Evolutionary conservation across 2,888 invertebrate genomes (phyloP).

Genomic region (Caenorhabditis sp.): DNA sequence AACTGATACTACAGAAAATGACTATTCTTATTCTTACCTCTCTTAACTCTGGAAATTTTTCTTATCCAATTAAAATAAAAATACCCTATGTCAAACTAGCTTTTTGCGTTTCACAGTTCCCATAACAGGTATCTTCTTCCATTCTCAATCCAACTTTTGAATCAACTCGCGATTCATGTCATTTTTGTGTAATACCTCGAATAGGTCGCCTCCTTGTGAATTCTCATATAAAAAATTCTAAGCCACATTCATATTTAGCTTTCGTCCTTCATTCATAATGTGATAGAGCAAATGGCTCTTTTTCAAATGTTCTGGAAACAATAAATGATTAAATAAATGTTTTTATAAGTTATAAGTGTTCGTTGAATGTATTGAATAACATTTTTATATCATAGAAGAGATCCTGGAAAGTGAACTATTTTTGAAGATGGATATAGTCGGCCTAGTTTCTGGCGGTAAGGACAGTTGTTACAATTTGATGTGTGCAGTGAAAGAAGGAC

Average conservation of each 20-base stretch:
- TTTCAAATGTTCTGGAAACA: not conserved
- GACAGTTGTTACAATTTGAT: constrained; percentile 99
- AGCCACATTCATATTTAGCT: not conserved
- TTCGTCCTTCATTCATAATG: constrained; percentile 16
- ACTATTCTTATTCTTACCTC: constrained; percentile 43
- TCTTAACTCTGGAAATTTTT: constrained; percentile 14
- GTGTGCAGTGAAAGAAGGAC: constrained; percentile 82
- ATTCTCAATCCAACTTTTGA: not conserved
- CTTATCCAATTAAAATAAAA: constrained; percentile 12
- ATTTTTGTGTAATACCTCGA: not conserved
- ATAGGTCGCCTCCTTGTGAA: constrained; percentile 1
- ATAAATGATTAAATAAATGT: not conserved
- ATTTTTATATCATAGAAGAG: not conserved
- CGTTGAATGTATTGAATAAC: not conserved
- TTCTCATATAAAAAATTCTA: not conserved
- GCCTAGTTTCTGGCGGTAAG: constrained; percentile 87
- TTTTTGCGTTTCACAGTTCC: constrained; percentile 7
- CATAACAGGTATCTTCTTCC: constrained; percentile 1
- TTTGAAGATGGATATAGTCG: constrained; percentile 65
- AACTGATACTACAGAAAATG: constrained; percentile 22
- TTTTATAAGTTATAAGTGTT: not conserved
- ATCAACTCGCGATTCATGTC: not conserved
- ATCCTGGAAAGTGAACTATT: not conserved
- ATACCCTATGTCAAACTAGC: constrained; percentile 1
- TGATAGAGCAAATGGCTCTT: constrained; percentile 14